Evolutionary conservation across 1,140 invertebrate genomes (phyloP).

Genomic region (Anoplolepis gracilipes): DNA sequence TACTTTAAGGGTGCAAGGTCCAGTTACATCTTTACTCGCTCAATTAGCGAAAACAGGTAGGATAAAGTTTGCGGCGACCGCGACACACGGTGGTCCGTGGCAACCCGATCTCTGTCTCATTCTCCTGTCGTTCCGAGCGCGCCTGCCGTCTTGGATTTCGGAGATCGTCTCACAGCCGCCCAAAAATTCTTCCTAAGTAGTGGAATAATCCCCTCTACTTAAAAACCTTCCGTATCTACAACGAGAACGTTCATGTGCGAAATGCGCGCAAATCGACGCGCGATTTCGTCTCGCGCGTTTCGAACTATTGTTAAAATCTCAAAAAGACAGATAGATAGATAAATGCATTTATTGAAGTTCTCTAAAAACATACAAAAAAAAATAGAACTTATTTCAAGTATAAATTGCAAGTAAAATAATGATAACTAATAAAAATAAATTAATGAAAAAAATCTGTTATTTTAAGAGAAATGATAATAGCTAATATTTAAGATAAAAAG

Average conservation of each 20-base stretch:
- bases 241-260: conserved; percentile 1
- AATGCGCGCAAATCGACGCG: background rate
- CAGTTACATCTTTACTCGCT: conserved; percentile 86
- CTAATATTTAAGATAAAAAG: no score
- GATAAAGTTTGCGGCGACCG: conserved; percentile 83
- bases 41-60: conserved; percentile 86
- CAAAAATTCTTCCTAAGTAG: conserved; percentile 82
- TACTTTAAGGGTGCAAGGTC: conserved; percentile 84
- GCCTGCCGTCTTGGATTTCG: conserved; percentile 82
- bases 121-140: conserved; percentile 63
- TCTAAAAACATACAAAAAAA: no score
- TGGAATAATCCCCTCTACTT: conserved; percentile 80
- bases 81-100: conserved; percentile 82
- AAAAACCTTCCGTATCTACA: conserved; percentile 74
- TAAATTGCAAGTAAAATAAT: no score
- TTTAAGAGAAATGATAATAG: no score
- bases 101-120: conserved; percentile 85
- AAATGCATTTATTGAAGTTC: no score
- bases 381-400: no score
- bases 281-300: conserved; percentile 8
- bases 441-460: no score
- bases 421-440: no score
- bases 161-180: conserved; percentile 75
- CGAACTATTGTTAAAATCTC: background rate
- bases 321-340: background rate